phyloP scores from a whole-genome alignment of 2,113 vertebrate species.

The Melanostigma gelatinosum region DNA sequence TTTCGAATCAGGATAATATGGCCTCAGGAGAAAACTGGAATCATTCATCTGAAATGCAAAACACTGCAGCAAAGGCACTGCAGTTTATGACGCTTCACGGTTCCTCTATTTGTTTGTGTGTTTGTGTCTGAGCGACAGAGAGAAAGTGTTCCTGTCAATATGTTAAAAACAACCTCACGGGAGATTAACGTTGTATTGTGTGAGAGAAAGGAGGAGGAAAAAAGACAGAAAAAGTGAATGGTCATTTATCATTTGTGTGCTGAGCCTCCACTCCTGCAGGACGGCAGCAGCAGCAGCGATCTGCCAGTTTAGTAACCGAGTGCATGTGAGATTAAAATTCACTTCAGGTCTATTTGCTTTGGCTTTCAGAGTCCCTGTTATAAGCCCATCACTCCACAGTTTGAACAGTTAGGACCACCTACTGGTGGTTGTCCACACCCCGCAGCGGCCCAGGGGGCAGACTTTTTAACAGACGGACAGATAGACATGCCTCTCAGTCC shows the following conservation, averaged over 20 bases:
- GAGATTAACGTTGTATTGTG: slow-evolving; percentile 8
- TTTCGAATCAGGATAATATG: slow-evolving; percentile 57
- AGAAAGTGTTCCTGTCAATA: background rate
- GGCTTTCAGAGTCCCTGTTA: slow-evolving; percentile 37
- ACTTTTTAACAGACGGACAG: slow-evolving; percentile 25
- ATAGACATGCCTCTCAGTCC: slow-evolving; percentile 13
- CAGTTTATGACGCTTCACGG: slow-evolving; percentile 30
- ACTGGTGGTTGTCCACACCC: slow-evolving; percentile 26
- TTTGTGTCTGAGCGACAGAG: background rate
- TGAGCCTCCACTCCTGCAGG: slow-evolving; percentile 21
- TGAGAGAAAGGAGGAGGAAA: background rate
- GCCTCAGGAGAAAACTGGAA: slow-evolving; percentile 34
- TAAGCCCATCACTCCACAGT: slow-evolving; percentile 48
- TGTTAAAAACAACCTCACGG: slow-evolving; percentile 14
- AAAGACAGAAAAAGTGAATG: slow-evolving; percentile 6
- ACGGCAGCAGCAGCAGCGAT: background rate
- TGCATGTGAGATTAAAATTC: slow-evolving; percentile 50
- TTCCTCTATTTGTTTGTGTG: background rate
- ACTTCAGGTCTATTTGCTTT: slow-evolving; percentile 59
- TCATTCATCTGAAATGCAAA: slow-evolving; percentile 70
- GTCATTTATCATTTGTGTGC: slow-evolving; percentile 46
- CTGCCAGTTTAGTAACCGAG: slow-evolving; percentile 15
- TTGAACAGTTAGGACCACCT: slow-evolving; percentile 23
- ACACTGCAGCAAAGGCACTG: slow-evolving; percentile 45
- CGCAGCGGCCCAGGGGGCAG: slow-evolving; percentile 3